Conservation (phyloP, 2,797 vertebrate species). For the Danionella dracula region DNA sequence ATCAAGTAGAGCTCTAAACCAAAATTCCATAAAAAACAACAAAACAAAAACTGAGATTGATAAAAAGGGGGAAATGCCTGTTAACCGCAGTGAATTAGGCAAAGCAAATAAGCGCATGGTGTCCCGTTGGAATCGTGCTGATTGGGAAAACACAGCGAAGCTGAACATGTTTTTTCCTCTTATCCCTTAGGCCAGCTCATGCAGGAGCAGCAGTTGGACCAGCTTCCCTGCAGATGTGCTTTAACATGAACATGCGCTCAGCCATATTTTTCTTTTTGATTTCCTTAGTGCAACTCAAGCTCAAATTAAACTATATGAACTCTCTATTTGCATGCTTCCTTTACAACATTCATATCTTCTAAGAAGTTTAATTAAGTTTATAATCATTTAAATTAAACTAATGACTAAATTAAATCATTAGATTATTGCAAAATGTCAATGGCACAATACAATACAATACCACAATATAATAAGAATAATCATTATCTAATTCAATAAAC, state of each 20-base stretch:
- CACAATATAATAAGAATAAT: no score
- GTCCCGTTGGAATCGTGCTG: slow-evolving; percentile 29
- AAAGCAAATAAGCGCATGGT: slow-evolving; percentile 34
- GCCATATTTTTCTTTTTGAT: neutral
- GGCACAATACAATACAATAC: no score
- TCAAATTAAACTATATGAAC: neutral
- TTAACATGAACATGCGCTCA: slow-evolving; percentile 25
- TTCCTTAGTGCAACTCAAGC: neutral
- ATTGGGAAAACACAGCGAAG: slow-evolving; percentile 31
- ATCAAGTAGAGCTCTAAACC: slow-evolving; percentile 16
- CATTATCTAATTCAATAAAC: no score
- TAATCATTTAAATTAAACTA: neutral
- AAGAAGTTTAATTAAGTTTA: no score
- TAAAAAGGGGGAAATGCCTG: slow-evolving; percentile 31
- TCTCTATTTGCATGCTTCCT: neutral
- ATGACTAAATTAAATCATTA: no score
- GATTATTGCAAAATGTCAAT: no score
- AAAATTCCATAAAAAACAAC: slow-evolving; percentile 44
- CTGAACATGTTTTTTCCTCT: slow-evolving; percentile 15
- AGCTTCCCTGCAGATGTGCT: slow-evolving; percentile 18
- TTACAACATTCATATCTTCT: no score
- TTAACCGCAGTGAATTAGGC: slow-evolving; percentile 28
- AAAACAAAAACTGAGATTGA: slow-evolving; percentile 33
- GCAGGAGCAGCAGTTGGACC: slow-evolving; percentile 16
- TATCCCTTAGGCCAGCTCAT: slow-evolving; percentile 4